Evolutionary conservation across 2,113 vertebrate species (phyloP), one percentile per base, ranked within the genome.

Genomic region (Rana temporaria): DNA sequence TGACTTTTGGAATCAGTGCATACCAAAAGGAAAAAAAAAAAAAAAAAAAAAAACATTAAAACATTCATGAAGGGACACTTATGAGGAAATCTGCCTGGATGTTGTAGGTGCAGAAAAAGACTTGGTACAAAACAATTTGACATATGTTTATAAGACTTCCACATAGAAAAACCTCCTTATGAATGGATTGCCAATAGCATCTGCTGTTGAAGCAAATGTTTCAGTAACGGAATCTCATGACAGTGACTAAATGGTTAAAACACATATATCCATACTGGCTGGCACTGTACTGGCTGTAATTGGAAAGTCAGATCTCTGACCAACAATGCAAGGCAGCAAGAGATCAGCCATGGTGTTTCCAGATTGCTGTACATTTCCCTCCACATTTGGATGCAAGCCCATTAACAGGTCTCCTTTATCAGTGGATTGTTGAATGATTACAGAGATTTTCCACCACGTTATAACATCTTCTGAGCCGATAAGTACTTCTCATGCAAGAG

Each of bases 31-130:
- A 60, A 32, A 42, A 60, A 74, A 18, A 74, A 56, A 60, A n/a
- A 42, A 62, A 56, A 75, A 75, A 75, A 38, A 38, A 38, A 38
- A 6, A 6, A 38, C 34, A 5, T 30, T 30, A 30, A 30, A 30
- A 75, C 72, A 73, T 73, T 57, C 53, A 73, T 73, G 30, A 59
- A 75, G 30, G 72, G 72, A 75, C 42, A 60, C 60, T 56, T 75
- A 38, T n/a, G 17, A 34, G 52, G 48, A 71, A 26, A 71, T 19
- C 30, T 34, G 22, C 20, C 59, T 75, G 32, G 56, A 34, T 14
- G 8, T 19, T 16, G 62, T 22, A 62, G 72, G 72, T 32, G 42
- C 60, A n/a, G 30, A 60, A 22, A 42, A 62, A 14, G 56, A 30
- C 52, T 32, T 17, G 57, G 7, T 38, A 75, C n/a, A 75, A 24